Evolutionary conservation across 53 echinoderm and acorn worm genomes (phyloP), one percentile per base, ranked within the genome.

Genomic region (Apostichopus leukothele): DNA sequence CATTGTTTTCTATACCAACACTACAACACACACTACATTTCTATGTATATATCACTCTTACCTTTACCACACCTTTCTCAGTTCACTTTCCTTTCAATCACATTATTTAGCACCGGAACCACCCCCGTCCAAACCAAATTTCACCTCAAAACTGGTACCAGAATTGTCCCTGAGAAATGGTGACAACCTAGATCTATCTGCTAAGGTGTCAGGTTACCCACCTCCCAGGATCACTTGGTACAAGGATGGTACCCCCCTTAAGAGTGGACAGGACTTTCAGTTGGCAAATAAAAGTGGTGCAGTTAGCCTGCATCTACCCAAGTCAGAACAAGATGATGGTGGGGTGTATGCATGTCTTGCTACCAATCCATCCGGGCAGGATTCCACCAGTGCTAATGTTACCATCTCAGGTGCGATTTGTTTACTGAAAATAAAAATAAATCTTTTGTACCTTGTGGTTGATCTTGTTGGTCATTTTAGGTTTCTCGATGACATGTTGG

Each of bases 341-440:
- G 87, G 92, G 73, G 76, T 76, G 9, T 86, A 76, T 22, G 83
- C 75, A n/a, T 90, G 73, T 57, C 57, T 57, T 57, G 57, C 57
- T 57, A 92, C 90, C 57, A 96, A 96, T 86, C 92, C 91, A 10
- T 78, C 90, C 9, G 96, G 96, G 20, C 90, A 93, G 59, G 93
- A 94, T 52, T 93, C 89, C 26, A 86, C 93, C 26, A 89, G 89
- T 23, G 77, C 89, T 18, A 90, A 94, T 26, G 83, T 96, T 57
- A 91, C 92, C 81, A 93, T 94, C 9, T 89, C 93, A 89, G 93
- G 96, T 94, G 76, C 20, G 74, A 7, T 7, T 27, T 26, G 83
- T 19, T 81, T 81, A 39, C 3, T 39, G 39, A 39, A 39, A 39
- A 39, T 39, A 39, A 39, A 39, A 39, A 39, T 39, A 3, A 39